A percentile compares a stretch with the other conserved stretches of the same genome.
Conservation (phyloP, 1,140 invertebrate species). For the fruit fly (Drosophila melanogaster) region Release_6_plus_ISO1_MT NT_037436.4:7114501-7115000, state of each 20-base stretch:
- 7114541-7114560: slow-evolving; percentile 65
- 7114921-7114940: slow-evolving; percentile 56
- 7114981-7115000: slow-evolving; percentile 20
- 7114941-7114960: slow-evolving; percentile 59
- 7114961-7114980: slow-evolving; percentile 28
- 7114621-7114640: slow-evolving; percentile 80
- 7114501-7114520: slow-evolving; percentile 65
- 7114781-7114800: slow-evolving; percentile 58
- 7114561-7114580: slow-evolving; percentile 26
- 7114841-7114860: slow-evolving; percentile 18
- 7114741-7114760: slow-evolving; percentile 78
- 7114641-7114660: slow-evolving; percentile 71
- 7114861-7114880: slow-evolving; percentile 59
- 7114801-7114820: slow-evolving; percentile 61
- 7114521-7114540: slow-evolving; percentile 29
- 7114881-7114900: slow-evolving; percentile 75
- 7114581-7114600: slow-evolving; percentile 74
- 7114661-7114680: slow-evolving; percentile 79
- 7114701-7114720: slow-evolving; percentile 22
- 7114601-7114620: slow-evolving; percentile 82
- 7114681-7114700: slow-evolving; percentile 67
- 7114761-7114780: slow-evolving; percentile 74
- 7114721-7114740: slow-evolving; percentile 12
- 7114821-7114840: slow-evolving; percentile 37
- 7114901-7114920: slow-evolving; percentile 75